Base-by-base conservation (phyloP, 2,888 invertebrate genomes). In the Diadegma fenestrale region DNA sequence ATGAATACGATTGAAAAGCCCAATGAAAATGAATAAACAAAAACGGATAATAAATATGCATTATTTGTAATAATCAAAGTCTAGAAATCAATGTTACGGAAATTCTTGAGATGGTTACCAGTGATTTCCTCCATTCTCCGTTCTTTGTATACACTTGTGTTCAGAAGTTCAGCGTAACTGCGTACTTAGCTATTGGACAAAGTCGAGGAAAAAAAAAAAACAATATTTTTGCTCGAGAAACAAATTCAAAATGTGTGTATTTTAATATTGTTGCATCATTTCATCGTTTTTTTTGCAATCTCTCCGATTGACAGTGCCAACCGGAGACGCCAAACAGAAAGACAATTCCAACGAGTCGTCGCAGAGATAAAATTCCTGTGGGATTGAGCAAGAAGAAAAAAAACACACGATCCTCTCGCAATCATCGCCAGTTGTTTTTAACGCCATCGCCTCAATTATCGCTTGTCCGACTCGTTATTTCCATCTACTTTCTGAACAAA, bases 91-190 rank as follows among this genome's bases (percentile, higher is more conserved):
- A 48, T 48, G 51, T 76, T 76, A 82, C 61, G 72, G 73, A 85
- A 80, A 85, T 82, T 82, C 82, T 82, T 76, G 80, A 80, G 26
- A 85, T 82, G 72, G 82, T 85, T 85, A 85, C 85, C 85, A 82
- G 85, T 85, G 71, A 76, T 85, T 76, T 82, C 76, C 82, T 85
- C 82, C 85, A 85, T 85, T 77, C 80, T 85, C 80, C 76, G 80
- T 79, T 85, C 85, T 85, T 85, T 85, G 85, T 80, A 82, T 82
- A 82, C 82, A 82, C 82, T 82, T 85, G 85, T 85, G 85, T 81
- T 85, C 85, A 81, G 81, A 78, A 85, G 68, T 85, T 85, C 85
- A 64, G 79, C 85, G 76, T 82, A 82, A 85, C 82, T 85, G 80
- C 80, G 85, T 85, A 82, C 72, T 85, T 80, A 82, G 82, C 85